Percentiles rank a stretch among this genome's conserved stretches.
phyloP scores from a whole-genome alignment of 2,113 vertebrate genomes.

The Aix galericulata region DNA sequence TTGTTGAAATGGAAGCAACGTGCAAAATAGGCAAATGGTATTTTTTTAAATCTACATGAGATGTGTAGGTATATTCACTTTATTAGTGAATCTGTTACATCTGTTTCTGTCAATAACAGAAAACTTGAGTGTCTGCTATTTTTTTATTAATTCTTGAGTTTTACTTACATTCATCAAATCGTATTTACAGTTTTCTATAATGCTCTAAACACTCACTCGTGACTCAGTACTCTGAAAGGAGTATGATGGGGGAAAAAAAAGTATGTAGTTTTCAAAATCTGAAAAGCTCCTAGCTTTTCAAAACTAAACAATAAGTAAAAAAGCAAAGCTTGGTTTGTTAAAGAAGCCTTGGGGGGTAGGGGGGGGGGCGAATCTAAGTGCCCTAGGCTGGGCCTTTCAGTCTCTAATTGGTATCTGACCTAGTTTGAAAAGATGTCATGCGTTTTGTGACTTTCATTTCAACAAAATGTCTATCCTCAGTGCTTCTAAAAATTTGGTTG shows the following conservation, averaged over 20 bases:
- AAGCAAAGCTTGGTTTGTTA: background rate
- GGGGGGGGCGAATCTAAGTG: background rate
- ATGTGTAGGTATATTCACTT: background rate
- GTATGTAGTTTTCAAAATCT: background rate
- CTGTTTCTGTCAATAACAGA: background rate
- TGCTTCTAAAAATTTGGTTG: background rate
- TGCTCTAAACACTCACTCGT: background rate
- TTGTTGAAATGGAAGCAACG: background rate
- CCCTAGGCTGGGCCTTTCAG: background rate
- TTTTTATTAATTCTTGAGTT: background rate
- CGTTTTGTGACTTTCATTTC: background rate
- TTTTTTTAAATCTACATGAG: background rate
- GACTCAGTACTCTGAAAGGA: background rate
- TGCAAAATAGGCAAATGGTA: background rate
- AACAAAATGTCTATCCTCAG: background rate
- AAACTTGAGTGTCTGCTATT: background rate
- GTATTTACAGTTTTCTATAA: background rate
- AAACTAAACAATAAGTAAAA: background rate
- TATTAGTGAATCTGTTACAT: background rate
- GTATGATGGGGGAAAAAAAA: background rate
- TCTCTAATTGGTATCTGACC: slow-evolving; percentile 22
- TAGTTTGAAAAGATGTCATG: slow-evolving; percentile 10
- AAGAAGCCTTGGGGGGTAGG: background rate
- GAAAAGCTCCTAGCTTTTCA: background rate
- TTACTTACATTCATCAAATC: background rate